Evolutionary conservation across 2,888 invertebrate genomes (phyloP).

Genomic region (Formica aserva): DNA sequence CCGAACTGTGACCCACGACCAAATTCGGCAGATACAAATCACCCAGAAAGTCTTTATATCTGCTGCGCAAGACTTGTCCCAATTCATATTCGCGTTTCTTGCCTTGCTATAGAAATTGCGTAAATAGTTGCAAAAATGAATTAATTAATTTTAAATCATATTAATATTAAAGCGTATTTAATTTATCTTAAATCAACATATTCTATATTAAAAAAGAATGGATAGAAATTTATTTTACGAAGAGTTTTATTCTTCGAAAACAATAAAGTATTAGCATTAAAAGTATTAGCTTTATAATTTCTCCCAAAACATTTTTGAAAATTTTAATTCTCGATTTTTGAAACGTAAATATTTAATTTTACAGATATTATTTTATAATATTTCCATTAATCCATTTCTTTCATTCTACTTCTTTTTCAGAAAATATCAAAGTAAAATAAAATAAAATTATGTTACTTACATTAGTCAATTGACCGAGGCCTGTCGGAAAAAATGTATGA

Average conservation of each 20-base stretch:
- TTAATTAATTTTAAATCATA: background rate
- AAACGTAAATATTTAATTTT: background rate
- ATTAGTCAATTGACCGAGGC: conserved; percentile 70
- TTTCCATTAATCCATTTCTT: background rate
- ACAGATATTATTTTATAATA: background rate
- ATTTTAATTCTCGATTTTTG: background rate
- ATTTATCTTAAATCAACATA: background rate
- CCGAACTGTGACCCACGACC: conserved; percentile 87
- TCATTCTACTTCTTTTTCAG: background rate
- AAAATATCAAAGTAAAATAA: background rate
- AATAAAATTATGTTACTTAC: conserved; percentile 62
- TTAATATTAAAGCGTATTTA: background rate
- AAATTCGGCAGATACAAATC: conserved; percentile 84
- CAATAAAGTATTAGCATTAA: background rate
- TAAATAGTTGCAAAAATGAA: background rate
- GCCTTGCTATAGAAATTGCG: conserved; percentile 85
- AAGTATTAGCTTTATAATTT: background rate
- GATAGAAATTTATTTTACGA: background rate
- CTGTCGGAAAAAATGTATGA: conserved; percentile 52
- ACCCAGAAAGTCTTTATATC: conserved; percentile 86
- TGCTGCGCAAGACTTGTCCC: conserved; percentile 86
- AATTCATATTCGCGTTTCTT: conserved; percentile 87
- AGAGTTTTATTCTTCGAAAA: background rate
- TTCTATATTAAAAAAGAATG: background rate
- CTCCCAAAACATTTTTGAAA: background rate